Base-by-base conservation (phyloP, 1,140 invertebrate species). In the Eriosoma lanigerum region DNA sequence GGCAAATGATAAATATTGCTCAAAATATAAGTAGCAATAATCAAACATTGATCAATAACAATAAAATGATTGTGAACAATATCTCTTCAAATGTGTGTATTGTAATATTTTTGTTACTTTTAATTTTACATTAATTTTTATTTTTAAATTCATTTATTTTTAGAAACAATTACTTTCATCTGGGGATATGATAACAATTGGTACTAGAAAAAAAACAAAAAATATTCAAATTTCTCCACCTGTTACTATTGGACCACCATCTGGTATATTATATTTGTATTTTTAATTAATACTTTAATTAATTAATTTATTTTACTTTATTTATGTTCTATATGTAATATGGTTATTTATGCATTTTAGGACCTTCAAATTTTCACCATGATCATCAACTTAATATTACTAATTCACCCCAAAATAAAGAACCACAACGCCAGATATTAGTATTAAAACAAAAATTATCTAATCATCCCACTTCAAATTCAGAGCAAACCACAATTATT, bases 381-480 rank as follows among this genome's bases (percentile, higher is more conserved):
- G 75, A 78, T n/a, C 54, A 58, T 62, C 54, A 38, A 46, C 8
- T 78, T 6, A 60, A 21, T 29, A 78, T 78, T 46, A n/a, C 29
- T 15, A 78, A 78, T 62, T 12, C 38, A 26, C 17, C 24, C 46
- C 75, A 78, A 60, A 62, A 26, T 10, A 78, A 78, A 78, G 75
- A 78, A 29, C 56, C 17, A 1, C 75, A 78, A 52, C 75, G 75
- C 4, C 75, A 62, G 56, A 78, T 78, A 62, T 62, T 78, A 78
- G 32, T 78, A 2, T 62, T 78, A 29, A 78, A 78, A 62, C 75
- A 78, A 78, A 78, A 78, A 17, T 32, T 32, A 46, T 46, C 52
- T n/a, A 62, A 70, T 70, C 44, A 75, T 15, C 6, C 48, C 13
- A 32, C 50, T 64, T 24, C 68, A 60, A 13, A 6, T 48, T 60